phyloP scores from a whole-genome alignment of 2,888 invertebrate species.

The Nomada ferruginata region DNA sequence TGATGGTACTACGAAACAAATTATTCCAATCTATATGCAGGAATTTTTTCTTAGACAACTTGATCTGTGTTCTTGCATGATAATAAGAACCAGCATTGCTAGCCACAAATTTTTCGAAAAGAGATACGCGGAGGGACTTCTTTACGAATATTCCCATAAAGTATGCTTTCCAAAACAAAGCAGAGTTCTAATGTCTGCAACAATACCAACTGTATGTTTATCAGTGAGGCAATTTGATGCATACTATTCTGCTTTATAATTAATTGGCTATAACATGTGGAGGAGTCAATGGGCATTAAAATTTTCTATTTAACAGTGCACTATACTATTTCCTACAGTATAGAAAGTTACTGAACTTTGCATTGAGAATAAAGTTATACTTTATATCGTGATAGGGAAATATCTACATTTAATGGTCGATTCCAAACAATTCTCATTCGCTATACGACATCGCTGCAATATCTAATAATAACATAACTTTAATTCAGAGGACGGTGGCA shows the following conservation, averaged over 20 bases:
- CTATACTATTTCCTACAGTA: constrained; percentile 1
- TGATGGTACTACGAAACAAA: constrained; percentile 27
- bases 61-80: constrained; percentile 64
- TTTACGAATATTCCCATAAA: constrained; percentile 54
- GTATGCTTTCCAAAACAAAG: constrained; percentile 69
- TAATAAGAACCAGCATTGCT: constrained; percentile 26
- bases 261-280: constrained; percentile 75
- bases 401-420: not conserved
- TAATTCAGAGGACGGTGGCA: not conserved
- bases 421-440: not conserved
- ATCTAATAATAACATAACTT: too few species aligned
- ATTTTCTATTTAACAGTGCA: constrained; percentile 21
- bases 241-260: not conserved
- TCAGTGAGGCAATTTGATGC: not conserved
- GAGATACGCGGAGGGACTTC: constrained; percentile 17
- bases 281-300: constrained; percentile 75
- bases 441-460: not conserved
- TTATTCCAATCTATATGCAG: constrained; percentile 29
- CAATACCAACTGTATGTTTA: constrained; percentile 44
- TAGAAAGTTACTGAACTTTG: not conserved
- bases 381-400: not conserved
- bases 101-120: constrained; percentile 28
- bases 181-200: constrained; percentile 81
- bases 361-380: constrained; percentile 12
- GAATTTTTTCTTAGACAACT: constrained; percentile 52